Base-by-base conservation (phyloP, 2,888 invertebrate species). In the Cheilosia impressa region DNA sequence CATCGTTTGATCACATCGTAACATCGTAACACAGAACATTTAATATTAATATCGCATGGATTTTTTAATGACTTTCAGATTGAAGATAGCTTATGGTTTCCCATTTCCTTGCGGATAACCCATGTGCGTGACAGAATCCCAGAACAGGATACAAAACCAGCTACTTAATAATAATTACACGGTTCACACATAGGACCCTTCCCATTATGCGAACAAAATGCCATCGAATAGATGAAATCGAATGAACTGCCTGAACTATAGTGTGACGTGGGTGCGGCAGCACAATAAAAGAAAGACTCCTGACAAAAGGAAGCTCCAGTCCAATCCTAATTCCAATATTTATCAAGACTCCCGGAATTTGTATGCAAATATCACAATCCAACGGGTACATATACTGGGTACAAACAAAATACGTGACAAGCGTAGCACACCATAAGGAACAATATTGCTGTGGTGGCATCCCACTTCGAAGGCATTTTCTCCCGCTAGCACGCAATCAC, bases 401-500 rank as follows among this genome's bases (percentile, higher is more conserved):
- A 34, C 57, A 60, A 22, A 58, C 22, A 6, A 52, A 71, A 38
- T 71, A 72, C 71, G 71, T 72, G 71, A 72, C 60, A 34, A 71
- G 69, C 57, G 57, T 31, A 57, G 31, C 31, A 58, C 19, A 22
- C 52, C n/a, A 15, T 38, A 52, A 22, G 4, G 41, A 60, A 43
- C 43, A 53, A 27, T 45, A 55, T 27, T 17, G 10, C 10, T 66
- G 22, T 2, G n/a, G 15, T 22, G 24, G 24, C 63, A 53, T 66
- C 53, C 17, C 53, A 53, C 53, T 41, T 43, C n/a, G n/a, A 15
- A 41, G 62, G 9, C n/a, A 10, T n/a, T 62, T 19, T 45, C 4
- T 1, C 10, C 31, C 7, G 15, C 47, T 34, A 17, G 41, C 63
- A 63, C 65, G 19, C 65, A 65, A 47, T 52, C 65, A 65, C 65